Base-by-base conservation (phyloP, 2,113 vertebrate species). In the Chascanopsetta lugubris region DNA sequence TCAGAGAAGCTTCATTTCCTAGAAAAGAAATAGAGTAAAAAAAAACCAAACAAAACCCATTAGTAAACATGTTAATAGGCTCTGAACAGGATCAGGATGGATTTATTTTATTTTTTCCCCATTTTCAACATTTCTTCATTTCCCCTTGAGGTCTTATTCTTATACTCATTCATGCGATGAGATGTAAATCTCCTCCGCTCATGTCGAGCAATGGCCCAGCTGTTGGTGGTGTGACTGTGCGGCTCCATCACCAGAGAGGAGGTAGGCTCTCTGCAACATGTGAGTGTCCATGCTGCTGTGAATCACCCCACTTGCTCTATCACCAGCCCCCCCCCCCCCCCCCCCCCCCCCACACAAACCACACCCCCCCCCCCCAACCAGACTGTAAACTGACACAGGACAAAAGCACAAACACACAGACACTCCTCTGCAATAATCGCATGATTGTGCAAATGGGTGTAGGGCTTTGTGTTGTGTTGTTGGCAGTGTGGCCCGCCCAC, bases 371-470 rank as follows among this genome's bases (percentile, higher is more conserved):
- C 10, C 15, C 20, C 36, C n/a, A 42, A 21, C 36, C 24, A 27
- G 32, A 20, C 21, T 25, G 61, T 8, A 29, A 21, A 24, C 48
- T 47, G 22, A 25, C 22, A 65, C 8, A 75, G 21, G 27, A 51
- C 26, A 20, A 24, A 61, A 55, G 34, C 21, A 45, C 42, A 38
- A 10, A 59, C 36, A 55, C 5, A 30, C 53, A 38, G 26, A 45
- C 18, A 21, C 29, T 5, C 29, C n/a, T n/a, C n/a, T n/a, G n/a
- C n/a, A n/a, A 30, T 20, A 30, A 75, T 48, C 70, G 43, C 32
- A 59, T 59, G 9, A 53, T 71, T 76, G 68, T 81, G 55, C 22
- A 72, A 75, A 84, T 55, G 40, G 48, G 27, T 74, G 65, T 61
- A 58, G 56, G 36, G 22, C 36, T 11, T 5, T 61, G 22, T 29